Evolutionary conservation across 2,888 invertebrate genomes (phyloP).

Genomic region (Crepidodera aurea): DNA sequence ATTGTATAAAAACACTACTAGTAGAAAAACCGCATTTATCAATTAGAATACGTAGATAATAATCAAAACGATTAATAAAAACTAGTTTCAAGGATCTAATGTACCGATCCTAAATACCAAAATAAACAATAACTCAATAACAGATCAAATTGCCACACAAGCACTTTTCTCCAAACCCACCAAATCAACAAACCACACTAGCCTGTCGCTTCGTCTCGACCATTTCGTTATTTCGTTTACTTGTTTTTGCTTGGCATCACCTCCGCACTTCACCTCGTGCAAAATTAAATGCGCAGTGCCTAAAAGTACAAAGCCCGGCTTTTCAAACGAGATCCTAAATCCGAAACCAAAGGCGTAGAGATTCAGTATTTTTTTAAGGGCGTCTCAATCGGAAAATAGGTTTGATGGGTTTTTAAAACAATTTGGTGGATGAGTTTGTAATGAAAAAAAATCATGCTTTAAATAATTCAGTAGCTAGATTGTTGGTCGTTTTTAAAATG

Average conservation of each 20-base stretch:
- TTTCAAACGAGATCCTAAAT: background rate
- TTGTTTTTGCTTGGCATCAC: background rate
- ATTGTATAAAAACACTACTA: background rate
- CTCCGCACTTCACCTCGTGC: background rate
- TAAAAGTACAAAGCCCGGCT: background rate
- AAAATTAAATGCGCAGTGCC: background rate
- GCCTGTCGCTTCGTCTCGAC: background rate
- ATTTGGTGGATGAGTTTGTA: no score
- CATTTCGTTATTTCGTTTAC: background rate
- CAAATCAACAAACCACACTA: background rate
- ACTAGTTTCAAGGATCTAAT: background rate
- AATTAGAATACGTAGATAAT: background rate
- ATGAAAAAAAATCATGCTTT: no score
- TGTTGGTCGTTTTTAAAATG: no score
- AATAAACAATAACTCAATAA: slow-evolving; percentile 6
- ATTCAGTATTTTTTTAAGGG: no score
- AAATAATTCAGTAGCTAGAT: no score
- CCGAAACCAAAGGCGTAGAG: no score
- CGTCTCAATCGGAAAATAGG: no score
- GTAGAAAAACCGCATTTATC: background rate
- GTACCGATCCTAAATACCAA: background rate
- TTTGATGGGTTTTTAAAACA: no score
- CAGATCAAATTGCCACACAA: slow-evolving; percentile 21
- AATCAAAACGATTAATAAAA: background rate
- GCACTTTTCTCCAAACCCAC: slow-evolving; percentile 13